A percentile compares a stretch with the other conserved stretches of the same genome.
Evolutionary conservation across 2,888 invertebrate genomes (phyloP).

Genomic region (Tipula lateralis): DNA sequence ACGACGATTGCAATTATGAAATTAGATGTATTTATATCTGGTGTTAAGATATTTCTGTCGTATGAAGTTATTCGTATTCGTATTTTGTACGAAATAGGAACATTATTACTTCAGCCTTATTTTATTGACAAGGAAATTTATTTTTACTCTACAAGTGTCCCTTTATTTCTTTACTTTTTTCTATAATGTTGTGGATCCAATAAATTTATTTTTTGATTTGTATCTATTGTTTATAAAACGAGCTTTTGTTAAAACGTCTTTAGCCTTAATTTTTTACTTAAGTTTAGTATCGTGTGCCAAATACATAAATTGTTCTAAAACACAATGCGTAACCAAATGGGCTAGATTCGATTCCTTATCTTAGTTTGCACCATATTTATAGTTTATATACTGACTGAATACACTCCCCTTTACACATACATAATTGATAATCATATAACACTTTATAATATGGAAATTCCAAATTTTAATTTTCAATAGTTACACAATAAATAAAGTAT

Average conservation of each 20-base stretch:
- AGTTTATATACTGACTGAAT: not conserved
- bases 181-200: too few relatives aligned
- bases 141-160: too few relatives aligned
- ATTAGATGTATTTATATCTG: too few relatives aligned
- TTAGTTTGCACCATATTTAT: not conserved
- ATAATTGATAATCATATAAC: not conserved
- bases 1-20: too few relatives aligned
- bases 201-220: not conserved
- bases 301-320: not conserved
- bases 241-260: too few relatives aligned
- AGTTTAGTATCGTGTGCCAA: not conserved
- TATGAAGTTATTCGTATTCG: too few relatives aligned
- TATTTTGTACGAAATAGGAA: too few relatives aligned
- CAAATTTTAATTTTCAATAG: not conserved
- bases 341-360: not conserved
- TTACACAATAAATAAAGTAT: not conserved
- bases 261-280: not conserved
- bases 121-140: too few relatives aligned
- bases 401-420: not conserved
- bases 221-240: not conserved
- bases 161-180: too few relatives aligned
- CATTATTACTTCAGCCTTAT: too few relatives aligned
- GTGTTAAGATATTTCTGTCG: too few relatives aligned
- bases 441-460: not conserved
- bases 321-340: not conserved